Conservation (phyloP, 2,113 vertebrate genomes). For the Periophthalmodon schlosseri region DNA sequence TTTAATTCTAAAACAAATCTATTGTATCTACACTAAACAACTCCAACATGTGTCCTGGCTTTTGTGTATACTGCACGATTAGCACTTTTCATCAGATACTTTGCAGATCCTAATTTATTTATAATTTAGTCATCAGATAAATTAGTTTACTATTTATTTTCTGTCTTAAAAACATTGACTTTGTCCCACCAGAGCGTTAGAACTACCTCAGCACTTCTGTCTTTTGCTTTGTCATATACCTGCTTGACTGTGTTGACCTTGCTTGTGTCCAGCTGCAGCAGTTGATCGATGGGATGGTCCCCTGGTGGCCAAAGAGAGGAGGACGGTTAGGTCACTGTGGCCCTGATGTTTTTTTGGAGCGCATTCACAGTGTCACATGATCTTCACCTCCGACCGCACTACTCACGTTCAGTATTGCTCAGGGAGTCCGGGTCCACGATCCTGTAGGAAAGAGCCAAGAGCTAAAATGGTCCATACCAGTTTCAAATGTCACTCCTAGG, state of each 20-base stretch:
- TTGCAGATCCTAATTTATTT: neutral
- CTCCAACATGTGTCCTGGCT: neutral
- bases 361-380: constrained; percentile 46
- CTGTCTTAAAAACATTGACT: neutral
- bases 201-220: constrained; percentile 1
- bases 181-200: neutral
- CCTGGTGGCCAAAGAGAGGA: constrained; percentile 49
- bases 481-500: neutral
- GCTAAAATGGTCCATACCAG: neutral
- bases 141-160: neutral
- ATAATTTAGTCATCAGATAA: neutral
- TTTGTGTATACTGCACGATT: neutral
- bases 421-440: constrained; percentile 24
- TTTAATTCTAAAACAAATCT: too few species aligned
- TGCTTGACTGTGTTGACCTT: constrained; percentile 85
- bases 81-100: neutral
- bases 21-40: too few species aligned
- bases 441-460: constrained; percentile 36
- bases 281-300: constrained; percentile 84
- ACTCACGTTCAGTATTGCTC: constrained; percentile 54
- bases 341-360: constrained; percentile 21
- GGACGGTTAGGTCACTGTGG: constrained; percentile 24
- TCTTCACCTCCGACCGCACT: constrained; percentile 36
- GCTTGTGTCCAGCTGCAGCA: constrained; percentile 83
- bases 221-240: constrained; percentile 76